These are phyloP conservation scores for Antechinus flavipes DNA, from an alignment of 2,113 vertebrate genomes.

Conservation along the genomic window DNA sequence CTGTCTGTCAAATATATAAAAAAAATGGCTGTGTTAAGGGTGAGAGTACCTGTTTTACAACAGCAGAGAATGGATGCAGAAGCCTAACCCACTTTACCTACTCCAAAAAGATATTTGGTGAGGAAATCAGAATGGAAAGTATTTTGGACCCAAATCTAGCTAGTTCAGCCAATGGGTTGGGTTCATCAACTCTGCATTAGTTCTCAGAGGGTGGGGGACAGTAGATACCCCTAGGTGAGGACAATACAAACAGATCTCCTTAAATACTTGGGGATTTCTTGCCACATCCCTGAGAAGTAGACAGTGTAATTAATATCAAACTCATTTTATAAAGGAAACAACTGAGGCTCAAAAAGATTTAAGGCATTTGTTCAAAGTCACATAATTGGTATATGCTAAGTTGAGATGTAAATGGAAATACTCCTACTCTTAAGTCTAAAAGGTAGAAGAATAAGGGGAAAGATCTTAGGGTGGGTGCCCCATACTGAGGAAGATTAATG, in stretches of 20 bases:
- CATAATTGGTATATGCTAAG: background rate
- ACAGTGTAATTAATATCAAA: background rate
- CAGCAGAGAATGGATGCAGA: background rate
- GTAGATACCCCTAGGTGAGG: background rate
- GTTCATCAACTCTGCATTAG: background rate
- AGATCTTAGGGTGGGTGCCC: background rate
- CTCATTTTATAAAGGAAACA: background rate
- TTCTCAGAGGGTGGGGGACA: background rate
- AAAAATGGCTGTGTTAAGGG: background rate
- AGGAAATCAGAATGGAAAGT: background rate
- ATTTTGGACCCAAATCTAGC: background rate
- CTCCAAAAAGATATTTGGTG: background rate
- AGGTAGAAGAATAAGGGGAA: background rate
- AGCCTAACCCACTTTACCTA: background rate
- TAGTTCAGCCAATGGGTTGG: background rate
- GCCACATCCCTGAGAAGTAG: background rate
- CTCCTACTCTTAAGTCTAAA: background rate
- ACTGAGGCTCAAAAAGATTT: background rate
- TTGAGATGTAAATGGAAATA: background rate
- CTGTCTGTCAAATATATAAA: background rate
- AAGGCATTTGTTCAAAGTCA: background rate
- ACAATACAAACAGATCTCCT: background rate
- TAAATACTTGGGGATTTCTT: background rate
- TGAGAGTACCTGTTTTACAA: background rate
- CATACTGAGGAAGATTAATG: background rate